These are phyloP conservation scores for Glyptemys insculpta DNA, from an alignment of 2,797 vertebrate genomes.

Conservation along the genomic window DNA sequence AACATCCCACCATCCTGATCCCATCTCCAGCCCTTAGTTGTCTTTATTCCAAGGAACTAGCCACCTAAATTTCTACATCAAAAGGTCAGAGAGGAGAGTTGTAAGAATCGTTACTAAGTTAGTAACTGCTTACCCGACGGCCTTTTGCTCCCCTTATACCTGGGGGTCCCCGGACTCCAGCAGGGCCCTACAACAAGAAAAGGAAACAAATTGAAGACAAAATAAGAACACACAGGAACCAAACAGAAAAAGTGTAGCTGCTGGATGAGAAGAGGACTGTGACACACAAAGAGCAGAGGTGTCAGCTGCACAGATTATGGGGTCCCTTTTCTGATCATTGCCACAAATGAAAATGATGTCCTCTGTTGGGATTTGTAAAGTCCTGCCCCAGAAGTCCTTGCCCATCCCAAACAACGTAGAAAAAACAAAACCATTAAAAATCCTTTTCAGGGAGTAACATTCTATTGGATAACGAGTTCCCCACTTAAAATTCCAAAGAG, in stretches of 20 bases:
- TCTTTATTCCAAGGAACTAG: background rate
- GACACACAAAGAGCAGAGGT: slow-evolving; percentile 18
- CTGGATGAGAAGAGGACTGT: background rate
- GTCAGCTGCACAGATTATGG: slow-evolving; percentile 50
- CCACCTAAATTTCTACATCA: background rate
- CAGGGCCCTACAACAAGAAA: slow-evolving; percentile 85
- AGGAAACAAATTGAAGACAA: slow-evolving; percentile 33
- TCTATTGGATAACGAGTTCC: background rate
- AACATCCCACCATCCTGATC: background rate
- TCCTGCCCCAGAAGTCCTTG: slow-evolving; percentile 23
- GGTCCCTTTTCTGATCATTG: slow-evolving; percentile 43
- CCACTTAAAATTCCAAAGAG: background rate
- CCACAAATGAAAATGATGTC: slow-evolving; percentile 31
- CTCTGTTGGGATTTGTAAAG: slow-evolving; percentile 30
- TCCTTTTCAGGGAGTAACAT: background rate
- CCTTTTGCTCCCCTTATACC: slow-evolving; percentile 92
- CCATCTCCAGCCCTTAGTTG: background rate
- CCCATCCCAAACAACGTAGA: background rate
- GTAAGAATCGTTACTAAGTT: background rate
- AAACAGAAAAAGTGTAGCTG: background rate
- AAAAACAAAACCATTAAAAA: slow-evolving; percentile 34
- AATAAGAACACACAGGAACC: background rate
- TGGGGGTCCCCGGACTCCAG: slow-evolving; percentile 84
- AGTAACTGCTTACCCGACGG: slow-evolving; percentile 83
- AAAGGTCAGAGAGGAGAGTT: background rate